Percentiles rank a stretch among this genome's conserved stretches.
Evolutionary conservation across 2,888 invertebrate genomes (phyloP).

Genomic region (Orthosia gracilis): DNA sequence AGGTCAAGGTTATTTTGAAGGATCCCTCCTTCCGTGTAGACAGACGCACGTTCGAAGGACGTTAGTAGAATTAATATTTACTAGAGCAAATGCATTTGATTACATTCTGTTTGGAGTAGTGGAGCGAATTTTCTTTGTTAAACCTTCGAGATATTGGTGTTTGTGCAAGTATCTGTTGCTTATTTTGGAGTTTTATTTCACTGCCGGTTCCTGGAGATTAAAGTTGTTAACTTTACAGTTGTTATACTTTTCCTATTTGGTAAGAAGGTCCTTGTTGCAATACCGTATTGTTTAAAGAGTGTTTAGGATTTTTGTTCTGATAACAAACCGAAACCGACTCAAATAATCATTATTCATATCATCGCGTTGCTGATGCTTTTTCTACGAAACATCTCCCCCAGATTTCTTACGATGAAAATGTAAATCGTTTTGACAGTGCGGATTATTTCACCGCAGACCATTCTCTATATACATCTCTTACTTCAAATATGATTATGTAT

Average conservation of each 20-base stretch:
- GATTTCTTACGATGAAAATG: not conserved
- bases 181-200: not conserved
- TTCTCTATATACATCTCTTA: not conserved
- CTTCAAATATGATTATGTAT: not conserved
- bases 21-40: conserved; percentile 21
- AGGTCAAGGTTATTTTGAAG: conserved; percentile 57
- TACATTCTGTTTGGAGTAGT: conserved; percentile 14
- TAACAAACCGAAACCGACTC: not conserved
- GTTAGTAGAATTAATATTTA: conserved; percentile 35
- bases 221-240: conserved; percentile 1
- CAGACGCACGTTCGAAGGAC: conserved; percentile 14
- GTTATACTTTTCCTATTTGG: conserved; percentile 1
- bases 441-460: not conserved
- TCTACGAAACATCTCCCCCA: not conserved
- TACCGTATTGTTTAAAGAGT: not conserved
- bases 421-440: not conserved
- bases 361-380: not conserved
- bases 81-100: conserved; percentile 28
- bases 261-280: not conserved
- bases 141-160: conserved; percentile 29
- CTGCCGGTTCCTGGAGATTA: conserved; percentile 23
- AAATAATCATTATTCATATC: not conserved
- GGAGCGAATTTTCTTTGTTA: conserved; percentile 3
- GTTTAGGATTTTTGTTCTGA: not conserved
- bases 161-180: conserved; percentile 7